Evolutionary conservation across 2,113 vertebrate species (phyloP).

Genomic region (Crocuta crocuta): DNA sequence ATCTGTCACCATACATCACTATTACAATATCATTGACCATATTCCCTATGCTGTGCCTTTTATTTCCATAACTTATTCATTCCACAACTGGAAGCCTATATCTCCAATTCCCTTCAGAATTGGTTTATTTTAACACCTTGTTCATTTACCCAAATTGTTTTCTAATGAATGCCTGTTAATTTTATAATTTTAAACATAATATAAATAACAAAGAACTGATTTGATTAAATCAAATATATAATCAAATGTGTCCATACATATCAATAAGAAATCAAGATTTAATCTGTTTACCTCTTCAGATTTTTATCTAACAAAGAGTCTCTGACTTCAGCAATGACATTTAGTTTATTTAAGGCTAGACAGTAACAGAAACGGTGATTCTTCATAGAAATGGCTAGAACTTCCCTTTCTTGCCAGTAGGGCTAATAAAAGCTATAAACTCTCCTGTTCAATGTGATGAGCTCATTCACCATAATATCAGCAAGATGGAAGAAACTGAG

Average conservation of each 20-base stretch:
- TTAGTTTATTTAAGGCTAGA: constrained; percentile 30
- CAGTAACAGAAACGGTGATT: background rate
- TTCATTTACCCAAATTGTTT: constrained; percentile 13
- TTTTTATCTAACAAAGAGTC: constrained; percentile 48
- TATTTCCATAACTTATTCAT: background rate
- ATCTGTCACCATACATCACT: too few species aligned
- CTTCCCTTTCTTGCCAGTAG: background rate
- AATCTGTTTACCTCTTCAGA: background rate
- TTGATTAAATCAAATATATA: constrained; percentile 1
- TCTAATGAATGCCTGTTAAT: constrained; percentile 44
- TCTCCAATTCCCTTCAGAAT: background rate
- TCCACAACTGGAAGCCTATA: background rate
- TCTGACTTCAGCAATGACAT: background rate
- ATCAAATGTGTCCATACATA: background rate
- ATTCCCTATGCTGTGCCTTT: too few species aligned
- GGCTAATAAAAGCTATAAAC: background rate
- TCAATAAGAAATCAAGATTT: constrained; percentile 26
- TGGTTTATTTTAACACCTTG: background rate
- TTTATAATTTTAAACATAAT: constrained; percentile 7
- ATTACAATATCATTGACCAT: too few species aligned
- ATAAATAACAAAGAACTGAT: background rate
- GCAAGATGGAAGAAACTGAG: background rate
- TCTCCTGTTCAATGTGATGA: constrained; percentile 19
- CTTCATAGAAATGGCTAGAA: constrained; percentile 37
- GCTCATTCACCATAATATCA: background rate